Percentiles rank a stretch among this genome's conserved stretches.
phyloP scores from a whole-genome alignment of 2,888 invertebrate genomes.

The Rhyacophila evoluta region DNA sequence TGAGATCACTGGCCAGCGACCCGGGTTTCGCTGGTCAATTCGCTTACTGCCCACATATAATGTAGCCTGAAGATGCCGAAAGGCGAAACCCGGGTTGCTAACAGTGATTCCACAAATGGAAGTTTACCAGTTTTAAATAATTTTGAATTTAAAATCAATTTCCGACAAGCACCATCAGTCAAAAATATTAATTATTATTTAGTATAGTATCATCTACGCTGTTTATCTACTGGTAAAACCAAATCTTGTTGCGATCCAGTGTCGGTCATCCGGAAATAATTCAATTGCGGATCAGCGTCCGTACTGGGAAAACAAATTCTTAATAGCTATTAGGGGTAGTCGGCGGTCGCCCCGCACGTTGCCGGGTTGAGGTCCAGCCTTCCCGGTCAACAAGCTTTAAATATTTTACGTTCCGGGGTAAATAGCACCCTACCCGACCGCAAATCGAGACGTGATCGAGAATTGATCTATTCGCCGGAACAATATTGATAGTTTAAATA shows the following conservation, averaged over 20 bases:
- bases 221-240: background rate
- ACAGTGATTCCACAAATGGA: too few species aligned
- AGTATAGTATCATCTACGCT: too few species aligned
- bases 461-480: conserved; percentile 3
- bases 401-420: conserved; percentile 31
- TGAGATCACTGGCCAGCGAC: too few species aligned
- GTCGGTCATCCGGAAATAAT: conserved; percentile 40
- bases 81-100: too few species aligned
- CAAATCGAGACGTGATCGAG: conserved; percentile 24
- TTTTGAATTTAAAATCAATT: too few species aligned
- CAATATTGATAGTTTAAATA: conserved; percentile 12
- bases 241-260: background rate
- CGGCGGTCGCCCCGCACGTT: conserved; percentile 16
- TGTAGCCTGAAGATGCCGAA: too few species aligned
- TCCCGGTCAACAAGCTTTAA: conserved; percentile 28
- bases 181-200: too few species aligned
- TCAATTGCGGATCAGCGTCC: conserved; percentile 42
- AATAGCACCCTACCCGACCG: conserved; percentile 17
- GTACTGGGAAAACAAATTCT: conserved; percentile 42
- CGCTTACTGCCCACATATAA: too few species aligned
- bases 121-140: too few species aligned
- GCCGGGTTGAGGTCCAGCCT: conserved; percentile 16
- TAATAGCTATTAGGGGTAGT: conserved; percentile 36
- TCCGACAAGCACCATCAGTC: too few species aligned
- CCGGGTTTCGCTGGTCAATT: too few species aligned